These are phyloP conservation scores for Notarius quadriscutis DNA, from an alignment of 2,113 vertebrate species.

Conservation along the genomic window DNA sequence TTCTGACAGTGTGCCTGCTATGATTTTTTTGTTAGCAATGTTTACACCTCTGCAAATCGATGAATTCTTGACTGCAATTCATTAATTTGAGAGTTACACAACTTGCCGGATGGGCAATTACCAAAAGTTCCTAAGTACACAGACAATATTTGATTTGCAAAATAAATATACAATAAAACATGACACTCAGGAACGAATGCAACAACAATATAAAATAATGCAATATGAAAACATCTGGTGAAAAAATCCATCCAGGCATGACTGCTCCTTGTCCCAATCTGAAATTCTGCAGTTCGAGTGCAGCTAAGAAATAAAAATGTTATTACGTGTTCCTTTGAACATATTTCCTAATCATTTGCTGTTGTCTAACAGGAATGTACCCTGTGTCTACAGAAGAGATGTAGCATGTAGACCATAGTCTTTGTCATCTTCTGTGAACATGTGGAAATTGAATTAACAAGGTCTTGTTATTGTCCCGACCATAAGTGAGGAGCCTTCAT, in stretches of 20 bases:
- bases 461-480: slow-evolving; percentile 70
- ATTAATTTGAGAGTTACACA: background rate
- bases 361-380: slow-evolving; percentile 7
- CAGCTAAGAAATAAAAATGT: slow-evolving; percentile 10
- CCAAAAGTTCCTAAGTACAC: background rate
- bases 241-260: background rate
- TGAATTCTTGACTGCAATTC: background rate
- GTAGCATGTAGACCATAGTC: slow-evolving; percentile 16
- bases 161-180: background rate
- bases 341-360: background rate
- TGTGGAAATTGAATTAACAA: slow-evolving; percentile 72
- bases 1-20: background rate
- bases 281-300: background rate
- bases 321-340: background rate
- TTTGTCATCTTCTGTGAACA: slow-evolving; percentile 64
- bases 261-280: background rate
- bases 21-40: background rate
- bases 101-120: background rate
- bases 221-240: background rate
- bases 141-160: background rate
- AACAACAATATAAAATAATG: background rate
- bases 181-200: background rate
- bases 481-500: slow-evolving; percentile 69
- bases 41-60: background rate
- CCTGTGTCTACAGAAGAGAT: background rate